phyloP scores from a whole-genome alignment of 2,113 vertebrate genomes.

The Prunella fulvescens region DNA sequence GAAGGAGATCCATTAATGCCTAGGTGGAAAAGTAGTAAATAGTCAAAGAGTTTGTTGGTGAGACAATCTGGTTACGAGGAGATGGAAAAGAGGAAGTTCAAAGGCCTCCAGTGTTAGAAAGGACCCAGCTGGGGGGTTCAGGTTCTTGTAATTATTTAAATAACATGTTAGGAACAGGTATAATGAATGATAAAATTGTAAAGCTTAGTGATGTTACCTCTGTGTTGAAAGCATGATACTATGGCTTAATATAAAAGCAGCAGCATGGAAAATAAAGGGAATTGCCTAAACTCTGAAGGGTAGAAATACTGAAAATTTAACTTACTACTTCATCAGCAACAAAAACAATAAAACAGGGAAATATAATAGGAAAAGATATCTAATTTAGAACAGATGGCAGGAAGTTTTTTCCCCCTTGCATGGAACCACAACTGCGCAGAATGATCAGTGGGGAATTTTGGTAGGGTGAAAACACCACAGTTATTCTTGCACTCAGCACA shows the following conservation, averaged over 20 bases:
- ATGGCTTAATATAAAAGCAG: not conserved
- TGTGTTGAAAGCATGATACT: not conserved
- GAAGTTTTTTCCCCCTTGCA: not conserved
- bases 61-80: not conserved
- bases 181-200: not conserved
- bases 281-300: not conserved
- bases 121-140: not conserved
- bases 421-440: constrained; percentile 45
- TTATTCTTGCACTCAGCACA: constrained; percentile 45
- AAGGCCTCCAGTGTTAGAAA: not conserved
- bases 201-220: rapidly evolving
- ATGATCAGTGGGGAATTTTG: constrained; percentile 52
- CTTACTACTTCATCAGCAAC: constrained; percentile 29
- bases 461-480: constrained; percentile 28
- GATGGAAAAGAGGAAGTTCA: not conserved
- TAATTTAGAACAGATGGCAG: constrained; percentile 65
- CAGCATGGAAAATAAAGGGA: not conserved
- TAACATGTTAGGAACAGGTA: not conserved
- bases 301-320: constrained; percentile 23
- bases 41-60: not conserved
- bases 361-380: constrained; percentile 28
- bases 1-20: not conserved
- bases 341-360: constrained; percentile 38
- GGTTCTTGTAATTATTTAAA: not conserved
- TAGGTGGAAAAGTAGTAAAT: not conserved